A percentile compares a stretch with the other conserved stretches of the same genome.
Evolutionary conservation across 2,888 invertebrate genomes (phyloP).

Genomic region (Drosophila pegasa): DNA sequence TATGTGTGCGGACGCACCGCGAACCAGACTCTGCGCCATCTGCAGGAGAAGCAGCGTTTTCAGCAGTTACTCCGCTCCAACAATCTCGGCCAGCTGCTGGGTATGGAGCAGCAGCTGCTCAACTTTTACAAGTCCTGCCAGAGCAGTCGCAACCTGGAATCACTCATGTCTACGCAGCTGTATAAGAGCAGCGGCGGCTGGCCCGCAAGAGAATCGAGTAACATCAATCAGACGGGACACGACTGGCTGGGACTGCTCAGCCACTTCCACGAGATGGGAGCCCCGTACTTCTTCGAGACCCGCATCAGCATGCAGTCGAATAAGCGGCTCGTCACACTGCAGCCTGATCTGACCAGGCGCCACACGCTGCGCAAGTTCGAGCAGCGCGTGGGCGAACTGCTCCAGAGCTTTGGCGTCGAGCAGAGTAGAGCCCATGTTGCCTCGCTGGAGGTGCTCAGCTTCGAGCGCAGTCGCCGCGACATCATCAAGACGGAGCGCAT

Average conservation of each 20-base stretch:
- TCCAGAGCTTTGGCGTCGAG: constrained; percentile 74
- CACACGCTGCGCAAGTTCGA: constrained; percentile 80
- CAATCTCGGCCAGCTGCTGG: constrained; percentile 71
- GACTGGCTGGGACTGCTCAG: constrained; percentile 76
- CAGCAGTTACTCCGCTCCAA: constrained; percentile 67
- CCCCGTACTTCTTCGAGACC: constrained; percentile 79
- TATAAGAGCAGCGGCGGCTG: constrained; percentile 82
- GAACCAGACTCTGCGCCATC: constrained; percentile 53
- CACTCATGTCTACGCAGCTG: constrained; percentile 74
- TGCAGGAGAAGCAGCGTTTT: constrained; percentile 76
- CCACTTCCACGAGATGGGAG: constrained; percentile 82
- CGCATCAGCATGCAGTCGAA: constrained; percentile 81
- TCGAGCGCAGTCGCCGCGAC: constrained; percentile 80
- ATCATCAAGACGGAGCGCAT: constrained; percentile 60
- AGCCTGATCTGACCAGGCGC: constrained; percentile 70
- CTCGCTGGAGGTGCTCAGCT: constrained; percentile 80
- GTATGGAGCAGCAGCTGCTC: constrained; percentile 79
- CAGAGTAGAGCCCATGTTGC: constrained; percentile 77
- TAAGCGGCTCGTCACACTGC: constrained; percentile 72
- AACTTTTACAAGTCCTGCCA: constrained; percentile 82
- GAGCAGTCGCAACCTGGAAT: constrained; percentile 66
- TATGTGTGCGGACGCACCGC: constrained; percentile 76
- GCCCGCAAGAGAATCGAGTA: constrained; percentile 79
- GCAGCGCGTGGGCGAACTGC: constrained; percentile 75
- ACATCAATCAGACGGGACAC: constrained; percentile 57